A percentile compares a stretch with the other conserved stretches of the same genome.
These are phyloP conservation scores for Drosophila hamatofila DNA, from an alignment of 2,888 invertebrate genomes.

Conservation along the genomic window DNA sequence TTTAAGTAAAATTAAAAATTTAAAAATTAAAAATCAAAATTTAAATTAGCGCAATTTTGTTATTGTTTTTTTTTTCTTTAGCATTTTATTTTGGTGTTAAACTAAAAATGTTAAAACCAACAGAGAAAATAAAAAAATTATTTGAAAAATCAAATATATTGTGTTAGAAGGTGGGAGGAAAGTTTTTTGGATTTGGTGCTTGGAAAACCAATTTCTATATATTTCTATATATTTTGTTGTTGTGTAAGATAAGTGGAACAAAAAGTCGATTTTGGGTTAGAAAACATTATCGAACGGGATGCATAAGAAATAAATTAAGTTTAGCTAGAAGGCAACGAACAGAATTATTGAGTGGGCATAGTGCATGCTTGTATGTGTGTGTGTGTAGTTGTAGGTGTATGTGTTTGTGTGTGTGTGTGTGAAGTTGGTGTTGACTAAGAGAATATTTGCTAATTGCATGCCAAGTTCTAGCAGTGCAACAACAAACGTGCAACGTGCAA, in stretches of 20 bases:
- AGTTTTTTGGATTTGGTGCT: slow-evolving; percentile 15
- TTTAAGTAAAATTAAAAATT: slow-evolving; percentile 24
- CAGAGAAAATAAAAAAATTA: neutral
- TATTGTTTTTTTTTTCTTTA: slow-evolving; percentile 6
- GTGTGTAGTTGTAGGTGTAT: slow-evolving; percentile 15
- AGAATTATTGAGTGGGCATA: slow-evolving; percentile 52
- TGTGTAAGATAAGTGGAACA: slow-evolving; percentile 12
- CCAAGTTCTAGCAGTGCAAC: slow-evolving; percentile 38
- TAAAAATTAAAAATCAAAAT: slow-evolving; percentile 5
- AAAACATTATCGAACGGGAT: slow-evolving; percentile 31
- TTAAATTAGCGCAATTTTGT: slow-evolving; percentile 37
- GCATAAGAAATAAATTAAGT: slow-evolving; percentile 33
- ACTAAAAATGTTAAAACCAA: slow-evolving; percentile 16
- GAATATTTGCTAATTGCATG: slow-evolving; percentile 53
- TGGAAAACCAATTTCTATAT: slow-evolving; percentile 22
- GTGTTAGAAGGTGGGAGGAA: slow-evolving; percentile 29
- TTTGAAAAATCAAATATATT: slow-evolving; percentile 8
- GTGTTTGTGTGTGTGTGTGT: slow-evolving; percentile 22
- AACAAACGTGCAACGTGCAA: slow-evolving; percentile 41
- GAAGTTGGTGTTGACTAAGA: slow-evolving; percentile 23
- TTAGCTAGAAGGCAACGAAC: slow-evolving; percentile 38
- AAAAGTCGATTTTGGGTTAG: slow-evolving; percentile 17
- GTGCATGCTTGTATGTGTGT: slow-evolving; percentile 39
- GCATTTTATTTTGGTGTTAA: slow-evolving; percentile 23
- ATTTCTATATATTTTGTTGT: slow-evolving; percentile 1